Base-by-base conservation (phyloP, 2,113 vertebrate species). In the Acanthisitta chloris region DNA sequence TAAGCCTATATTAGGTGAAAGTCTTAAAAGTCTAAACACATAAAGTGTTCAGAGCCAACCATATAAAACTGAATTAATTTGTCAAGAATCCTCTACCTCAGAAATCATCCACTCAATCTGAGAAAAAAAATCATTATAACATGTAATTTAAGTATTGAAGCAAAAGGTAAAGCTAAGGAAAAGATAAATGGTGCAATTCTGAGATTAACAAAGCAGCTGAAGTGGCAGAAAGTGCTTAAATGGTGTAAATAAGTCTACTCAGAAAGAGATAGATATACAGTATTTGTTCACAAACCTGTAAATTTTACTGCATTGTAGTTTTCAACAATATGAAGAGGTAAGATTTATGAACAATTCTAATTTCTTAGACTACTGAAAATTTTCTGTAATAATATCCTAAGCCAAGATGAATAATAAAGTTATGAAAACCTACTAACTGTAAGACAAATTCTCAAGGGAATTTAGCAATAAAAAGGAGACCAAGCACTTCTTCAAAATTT, bases 41-140 rank as follows among this genome's bases (percentile, higher is more conserved):
- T 90, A 89, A 97, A 94, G 94, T 85, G 33, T 18, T 92, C 49
- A 74, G 51, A 94, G 42, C 23, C 54, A 96, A 42, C 28, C 45
- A 74, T 42, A 66, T 61, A 40, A 45, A 95, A 31, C 16, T 48
- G 17, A 9, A 96, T 93, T 92, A 95, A 94, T 96, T 96, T 92
- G 40, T 93, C 82, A 95, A 67, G 77, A 95, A 71, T 55, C 10
- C 15, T 91, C 48, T 94, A 46, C 17, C 45, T 83, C 83, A 77
- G 9, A 86, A 96, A 95, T 83, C 38, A 88, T 61, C 73, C 77
- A 36, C 51, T 88, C 34, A 70, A 28, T 62, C 65, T 61, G 40
- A n/a, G 73, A 49, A 83, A 89, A 66, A 14, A 17, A n/a, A 66
- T 15, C 8, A 49, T 93, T 90, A 29, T 28, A 82, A 51, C 31